Evolutionary conservation across 2,797 vertebrate species (phyloP), one percentile per base, ranked within the genome.

Genomic region (Anas bahamensis): DNA sequence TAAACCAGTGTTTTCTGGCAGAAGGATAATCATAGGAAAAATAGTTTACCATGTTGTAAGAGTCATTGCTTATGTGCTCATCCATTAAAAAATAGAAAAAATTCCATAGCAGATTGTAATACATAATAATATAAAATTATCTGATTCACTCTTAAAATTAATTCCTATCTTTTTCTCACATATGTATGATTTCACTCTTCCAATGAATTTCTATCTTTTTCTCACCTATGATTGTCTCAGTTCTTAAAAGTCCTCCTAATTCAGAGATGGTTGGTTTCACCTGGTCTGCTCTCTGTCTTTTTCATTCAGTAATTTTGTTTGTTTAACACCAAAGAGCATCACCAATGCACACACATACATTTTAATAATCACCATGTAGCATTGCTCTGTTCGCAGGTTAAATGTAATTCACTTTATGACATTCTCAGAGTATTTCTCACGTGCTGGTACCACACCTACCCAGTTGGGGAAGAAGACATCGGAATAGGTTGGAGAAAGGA

Each of bases 311-410:
- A 29, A 29, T 89, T 64, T 57, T 70, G 2, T 46, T 89, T 72
- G 8, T 28, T 60, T 84, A 37, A 77, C 79, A 86, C 0, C 14
- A 50, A 73, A 18, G 12, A 72, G 11, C 31, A 53, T 35, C 46
- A 56, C 4, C 12, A 22, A 33, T 9, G n/a, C 8, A 24, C 14
- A 39, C 3, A 10, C 21, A 9, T 21, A 33, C 10, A 29, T 74
- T 71, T 74, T 22, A 57, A 28, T 63, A 55, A 63, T 7, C 24
- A 42, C 41, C 42, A 28, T 3, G 14, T 7, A 60, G 6, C 28
- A 50, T 57, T 2, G 2, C 22, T 81, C 31, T 60, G 13, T 33
- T 29, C 0, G 0, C 24, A 23, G 8, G 15, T 60, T 76, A 0
- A 4, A 9, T 46, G 19, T 35, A 41, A 83, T 8, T 22, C 53